phyloP scores from a whole-genome alignment of 2,888 invertebrate genomes.

The Drosophila longiperda region DNA sequence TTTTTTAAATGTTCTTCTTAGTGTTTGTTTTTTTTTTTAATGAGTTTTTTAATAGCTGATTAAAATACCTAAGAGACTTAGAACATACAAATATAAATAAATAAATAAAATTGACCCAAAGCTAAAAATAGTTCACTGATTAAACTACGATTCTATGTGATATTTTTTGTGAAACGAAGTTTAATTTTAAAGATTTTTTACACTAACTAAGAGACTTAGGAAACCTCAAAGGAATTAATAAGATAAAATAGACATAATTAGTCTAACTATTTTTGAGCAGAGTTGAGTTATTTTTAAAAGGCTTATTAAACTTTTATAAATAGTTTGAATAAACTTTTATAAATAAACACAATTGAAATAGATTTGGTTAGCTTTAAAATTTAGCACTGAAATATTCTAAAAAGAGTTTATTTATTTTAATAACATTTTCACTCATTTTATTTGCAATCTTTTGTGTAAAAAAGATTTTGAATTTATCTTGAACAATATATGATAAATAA shows the following conservation, averaged over 20 bases:
- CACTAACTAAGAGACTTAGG: too few species aligned
- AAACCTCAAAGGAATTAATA: not conserved
- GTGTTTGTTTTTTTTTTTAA: not conserved
- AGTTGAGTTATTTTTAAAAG: too few species aligned
- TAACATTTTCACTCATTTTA: not conserved
- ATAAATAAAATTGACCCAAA: not conserved
- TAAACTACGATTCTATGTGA: not conserved
- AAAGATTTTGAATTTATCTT: not conserved
- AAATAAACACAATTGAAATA: not conserved
- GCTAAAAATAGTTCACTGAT: not conserved
- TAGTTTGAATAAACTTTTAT: not conserved
- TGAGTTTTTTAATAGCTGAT: not conserved
- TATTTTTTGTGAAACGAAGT: not conserved
- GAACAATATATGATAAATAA: not conserved
- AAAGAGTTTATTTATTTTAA: not conserved
- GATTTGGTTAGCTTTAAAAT: too few species aligned
- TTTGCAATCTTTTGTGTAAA: not conserved
- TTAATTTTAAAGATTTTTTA: not conserved
- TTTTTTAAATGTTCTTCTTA: not conserved
- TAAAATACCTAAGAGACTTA: not conserved
- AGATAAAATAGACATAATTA: not conserved
- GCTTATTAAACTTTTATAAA: not conserved
- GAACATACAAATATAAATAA: not conserved
- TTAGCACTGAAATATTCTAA: not conserved
- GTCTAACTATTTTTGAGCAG: accelerated